These are phyloP conservation scores for Acinonyx jubatus DNA, from an alignment of 2,113 vertebrate species.

Conservation along the genomic window DNA sequence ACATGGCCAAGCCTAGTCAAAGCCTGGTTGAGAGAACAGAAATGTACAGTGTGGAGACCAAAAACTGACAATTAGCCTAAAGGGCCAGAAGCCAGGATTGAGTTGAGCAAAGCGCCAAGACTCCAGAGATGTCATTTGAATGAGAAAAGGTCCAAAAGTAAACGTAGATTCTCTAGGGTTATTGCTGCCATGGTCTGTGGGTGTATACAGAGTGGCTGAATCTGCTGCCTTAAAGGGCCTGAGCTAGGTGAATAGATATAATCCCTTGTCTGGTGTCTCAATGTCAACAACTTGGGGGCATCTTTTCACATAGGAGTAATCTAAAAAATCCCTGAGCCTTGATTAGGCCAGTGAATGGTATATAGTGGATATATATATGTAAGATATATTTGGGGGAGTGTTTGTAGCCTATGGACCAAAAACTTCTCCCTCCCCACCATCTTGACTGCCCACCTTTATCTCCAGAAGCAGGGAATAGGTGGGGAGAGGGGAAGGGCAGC, in stretches of 20 bases:
- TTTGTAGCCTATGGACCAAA: not conserved
- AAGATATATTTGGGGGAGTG: not conserved
- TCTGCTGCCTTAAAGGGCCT: not conserved
- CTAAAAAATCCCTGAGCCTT: not conserved
- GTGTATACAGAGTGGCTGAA: not conserved
- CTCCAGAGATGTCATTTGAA: not conserved
- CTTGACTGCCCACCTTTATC: not conserved
- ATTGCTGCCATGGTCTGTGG: not conserved
- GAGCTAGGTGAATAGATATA: not conserved
- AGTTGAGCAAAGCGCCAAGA: not conserved
- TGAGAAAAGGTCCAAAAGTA: slow-evolving; percentile 27
- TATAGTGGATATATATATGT: not conserved
- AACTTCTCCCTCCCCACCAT: too few species aligned
- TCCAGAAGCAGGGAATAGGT: not conserved
- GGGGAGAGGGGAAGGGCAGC: not conserved
- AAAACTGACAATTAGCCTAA: not conserved
- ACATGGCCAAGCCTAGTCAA: not conserved
- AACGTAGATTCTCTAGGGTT: not conserved
- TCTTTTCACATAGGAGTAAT: not conserved
- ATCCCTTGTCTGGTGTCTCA: not conserved
- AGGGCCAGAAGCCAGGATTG: not conserved
- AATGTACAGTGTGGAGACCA: not conserved
- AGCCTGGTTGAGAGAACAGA: not conserved
- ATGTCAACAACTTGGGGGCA: not conserved
- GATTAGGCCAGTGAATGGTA: not conserved